phyloP scores from a whole-genome alignment of 2,797 vertebrate genomes.

The Orestias chungarensis region DNA sequence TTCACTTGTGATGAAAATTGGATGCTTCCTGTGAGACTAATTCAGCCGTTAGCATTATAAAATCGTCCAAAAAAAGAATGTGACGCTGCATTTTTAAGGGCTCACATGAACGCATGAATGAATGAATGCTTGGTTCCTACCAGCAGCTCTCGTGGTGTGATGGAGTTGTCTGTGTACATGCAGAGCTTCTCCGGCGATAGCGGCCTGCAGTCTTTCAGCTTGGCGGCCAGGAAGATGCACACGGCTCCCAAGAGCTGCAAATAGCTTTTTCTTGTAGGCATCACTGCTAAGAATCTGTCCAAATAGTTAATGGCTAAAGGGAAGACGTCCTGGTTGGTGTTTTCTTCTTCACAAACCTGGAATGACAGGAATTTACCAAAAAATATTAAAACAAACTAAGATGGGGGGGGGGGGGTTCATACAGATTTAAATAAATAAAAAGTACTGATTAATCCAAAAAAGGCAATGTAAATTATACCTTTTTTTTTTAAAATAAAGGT shows the following conservation, averaged over 20 bases:
- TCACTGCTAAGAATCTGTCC: constrained; percentile 93
- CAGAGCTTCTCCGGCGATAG: constrained; percentile 92
- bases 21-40: constrained; percentile 66
- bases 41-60: constrained; percentile 47
- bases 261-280: constrained; percentile 87
- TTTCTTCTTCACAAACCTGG: constrained; percentile 94
- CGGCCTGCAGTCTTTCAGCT: constrained; percentile 91
- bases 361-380: constrained; percentile 13
- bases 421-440: neutral
- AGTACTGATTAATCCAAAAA: neutral
- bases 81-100: constrained; percentile 36
- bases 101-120: constrained; percentile 20
- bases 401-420: too few species aligned
- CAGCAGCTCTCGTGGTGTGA: constrained; percentile 91
- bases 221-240: constrained; percentile 95
- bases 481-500: too few species aligned
- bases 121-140: constrained; percentile 78
- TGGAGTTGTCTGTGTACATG: constrained; percentile 95
- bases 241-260: constrained; percentile 93
- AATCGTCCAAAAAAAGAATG: constrained; percentile 43
- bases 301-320: constrained; percentile 97
- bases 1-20: constrained; percentile 57
- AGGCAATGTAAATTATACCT: too few species aligned
- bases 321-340: constrained; percentile 92
- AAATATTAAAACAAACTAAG: neutral